Evolutionary conservation across 2,888 invertebrate genomes (phyloP), one percentile per base, ranked within the genome.

Genomic region (Crepidodera aurea): DNA sequence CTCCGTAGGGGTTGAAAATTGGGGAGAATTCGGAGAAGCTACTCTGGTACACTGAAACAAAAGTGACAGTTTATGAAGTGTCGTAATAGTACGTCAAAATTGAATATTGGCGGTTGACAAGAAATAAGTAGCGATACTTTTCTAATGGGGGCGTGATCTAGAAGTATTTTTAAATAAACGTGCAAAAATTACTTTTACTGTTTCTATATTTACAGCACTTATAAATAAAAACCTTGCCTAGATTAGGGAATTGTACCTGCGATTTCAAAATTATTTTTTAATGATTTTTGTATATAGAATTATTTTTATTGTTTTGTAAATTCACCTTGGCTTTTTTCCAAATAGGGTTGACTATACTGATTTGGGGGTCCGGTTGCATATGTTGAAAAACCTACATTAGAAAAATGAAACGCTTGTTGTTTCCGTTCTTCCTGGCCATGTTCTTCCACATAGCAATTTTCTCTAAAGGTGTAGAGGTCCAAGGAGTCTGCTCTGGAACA

Each of bases 401-500:
- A 69, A 69, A 81, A 79, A 66, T 78, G 77, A 66, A 82, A 83
- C 67, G 72, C 74, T 54, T 75, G 69, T 48, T 68, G 73, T 55
- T 73, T 72, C 46, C 71, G 69, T 55, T 73, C 73, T 27, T 67
- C 64, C 46, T 65, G 64, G 64, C 69, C 63, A 46, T 83, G 82
- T 64, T 84, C 86, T 62, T 85, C 83, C 65, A 83, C 84, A 75
- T 86, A 87, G 70, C 86, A 86, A 68, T 86, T 86, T 70, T 87
- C 87, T 51, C 86, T 79, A 70, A 87, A 86, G 2, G 86, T 82
- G 71, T 87, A 87, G 51, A 87, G 79, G 74, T 87, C 87, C 39
- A 87, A 76, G 37, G 86, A 86, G 71, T 87, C 86, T 70, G 84
- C 86, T 53, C 86, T 80, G 1, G 66, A 70, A 68, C 79, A 80